A percentile compares a stretch with the other conserved stretches of the same genome.
Evolutionary conservation across 2,888 invertebrate genomes (phyloP).

Genomic region (Cephonodes hylas): DNA sequence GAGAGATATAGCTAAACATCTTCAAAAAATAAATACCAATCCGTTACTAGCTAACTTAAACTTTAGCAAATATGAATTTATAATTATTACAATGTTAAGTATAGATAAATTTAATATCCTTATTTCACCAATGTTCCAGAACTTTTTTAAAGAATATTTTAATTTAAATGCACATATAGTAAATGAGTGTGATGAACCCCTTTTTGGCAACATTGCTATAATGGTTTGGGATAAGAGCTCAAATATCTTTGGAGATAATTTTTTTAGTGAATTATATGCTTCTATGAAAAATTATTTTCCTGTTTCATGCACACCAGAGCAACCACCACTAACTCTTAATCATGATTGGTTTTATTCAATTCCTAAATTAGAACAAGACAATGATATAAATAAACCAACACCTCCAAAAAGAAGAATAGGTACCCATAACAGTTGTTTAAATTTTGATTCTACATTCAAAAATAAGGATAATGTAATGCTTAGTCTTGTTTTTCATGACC

Average conservation of each 20-base stretch:
- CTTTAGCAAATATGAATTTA: conserved; percentile 42
- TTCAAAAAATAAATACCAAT: background rate
- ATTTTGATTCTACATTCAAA: conserved; percentile 54
- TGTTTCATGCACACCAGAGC: conserved; percentile 29
- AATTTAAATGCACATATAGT: conserved; percentile 29
- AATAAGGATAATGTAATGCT: conserved; percentile 41
- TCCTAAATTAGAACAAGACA: conserved; percentile 23
- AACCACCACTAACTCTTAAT: conserved; percentile 24
- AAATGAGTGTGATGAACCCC: conserved; percentile 26
- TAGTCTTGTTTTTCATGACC: conserved; percentile 40
- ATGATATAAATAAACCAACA: conserved; percentile 16
- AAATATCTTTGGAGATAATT: conserved; percentile 49
- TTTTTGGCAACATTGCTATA: conserved; percentile 43
- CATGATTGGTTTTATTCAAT: conserved; percentile 47
- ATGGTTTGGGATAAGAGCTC: conserved; percentile 55
- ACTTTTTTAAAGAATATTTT: conserved; percentile 48
- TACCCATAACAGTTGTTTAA: conserved; percentile 35
- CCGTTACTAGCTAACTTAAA: conserved; percentile 34
- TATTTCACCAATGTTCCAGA: conserved; percentile 41
- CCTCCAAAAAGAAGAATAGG: conserved; percentile 44
- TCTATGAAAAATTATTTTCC: conserved; percentile 48
- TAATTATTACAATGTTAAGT: conserved; percentile 37
- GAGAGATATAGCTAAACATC: conserved; percentile 17
- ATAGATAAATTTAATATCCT: conserved; percentile 30
- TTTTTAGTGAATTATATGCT: conserved; percentile 46